Evolutionary conservation across 2,888 invertebrate species (phyloP), one percentile per base, ranked within the genome.

Genomic region (Cacoxenus indagator): DNA sequence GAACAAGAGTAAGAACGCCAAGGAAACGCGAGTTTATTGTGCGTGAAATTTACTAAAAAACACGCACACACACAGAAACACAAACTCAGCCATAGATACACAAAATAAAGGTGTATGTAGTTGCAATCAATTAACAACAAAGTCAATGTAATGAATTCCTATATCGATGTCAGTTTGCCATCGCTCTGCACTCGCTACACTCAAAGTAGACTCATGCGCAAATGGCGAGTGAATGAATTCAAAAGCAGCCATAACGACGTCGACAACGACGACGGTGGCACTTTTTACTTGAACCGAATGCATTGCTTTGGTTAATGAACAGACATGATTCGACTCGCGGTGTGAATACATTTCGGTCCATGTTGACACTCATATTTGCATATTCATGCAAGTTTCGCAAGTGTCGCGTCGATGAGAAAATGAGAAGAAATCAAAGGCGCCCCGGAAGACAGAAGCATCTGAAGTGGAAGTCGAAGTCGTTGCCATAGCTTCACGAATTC

Each of bases 101-200:
- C 22, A 19, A 37, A 67, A 59, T n/a, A n/a, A n/a, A n/a, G n/a
- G n/a, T n/a, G n/a, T n/a, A n/a, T n/a, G 45, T 48, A 59, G 14
- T 76, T 74, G 72, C 84, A 83, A 81, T 81, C 83, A 82, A 83
- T 69, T 81, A 83, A 73, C 76, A 82, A 73, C 76, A 76, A 72
- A 83, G 78, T 73, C 74, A 75, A 65, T 69, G 57, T 59, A 67
- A 67, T 67, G 66, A 70, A 74, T 72, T 67, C 69, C 67, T 75
- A 76, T 78, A 75, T 83, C 77, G 73, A 76, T 80, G 67, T 64
- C 64, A 62, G 43, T 43, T 37, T 65, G 51, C 48, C 26, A 61
- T 48, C 65, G 65, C 14, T 24, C 11, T 31, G 51, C 17, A 14
- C 37, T 8, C n/a, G n/a, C n/a, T n/a, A n/a, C 14, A 37, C 37